Evolutionary conservation across 1,140 invertebrate genomes (phyloP), one percentile per base, ranked within the genome.

Genomic region (Penaeus vannamei): DNA sequence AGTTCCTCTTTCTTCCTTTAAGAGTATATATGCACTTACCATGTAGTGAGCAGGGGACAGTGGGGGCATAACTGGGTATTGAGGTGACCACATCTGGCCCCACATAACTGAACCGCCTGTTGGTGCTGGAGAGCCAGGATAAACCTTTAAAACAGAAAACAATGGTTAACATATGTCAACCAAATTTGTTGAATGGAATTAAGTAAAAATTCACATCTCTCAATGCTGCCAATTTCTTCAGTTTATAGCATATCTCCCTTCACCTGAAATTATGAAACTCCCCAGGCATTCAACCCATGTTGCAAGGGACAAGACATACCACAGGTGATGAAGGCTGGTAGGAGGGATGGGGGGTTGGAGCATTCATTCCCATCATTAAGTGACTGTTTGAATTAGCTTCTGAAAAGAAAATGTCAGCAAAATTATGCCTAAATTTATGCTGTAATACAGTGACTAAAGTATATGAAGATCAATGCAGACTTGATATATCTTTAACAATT

Each of bases 81-180:
- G 90, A 46, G 90, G 90, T 2, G 90, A 86, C 90, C 90, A 90
- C 77, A 90, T 88, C 77, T 90, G 90, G 23, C 90, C 90, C 90
- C 90, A 90, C 79, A 90, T 88, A 26, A 90, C 61, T 14, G 90
- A 90, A 59, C 90, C 83, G 32, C 90, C 86, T n/a, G 81, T 79
- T 66, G 76, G 62, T 53, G 85, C 83, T 26, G 90, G 90, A 2
- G 90, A 90, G 26, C 90, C 83, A 46, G 87, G 86, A 36, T 88
- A 85, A 23, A 88, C 83, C 86, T 88, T 17, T 53, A 17, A 53
- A 53, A 17, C 14, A 12, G 53, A 17, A 53, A 17, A 53, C 10
- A 53, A 53, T 14, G 2, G 17, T 53, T 53, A 12, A 12, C 53
- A 53, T 53, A 5, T 10, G 42, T 0, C 8, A 22, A 26, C 29